A percentile compares a stretch with the other conserved stretches of the same genome.
These are phyloP conservation scores for Cristatella mucedo DNA, from an alignment of 2,888 invertebrate species.

Conservation along the genomic window DNA sequence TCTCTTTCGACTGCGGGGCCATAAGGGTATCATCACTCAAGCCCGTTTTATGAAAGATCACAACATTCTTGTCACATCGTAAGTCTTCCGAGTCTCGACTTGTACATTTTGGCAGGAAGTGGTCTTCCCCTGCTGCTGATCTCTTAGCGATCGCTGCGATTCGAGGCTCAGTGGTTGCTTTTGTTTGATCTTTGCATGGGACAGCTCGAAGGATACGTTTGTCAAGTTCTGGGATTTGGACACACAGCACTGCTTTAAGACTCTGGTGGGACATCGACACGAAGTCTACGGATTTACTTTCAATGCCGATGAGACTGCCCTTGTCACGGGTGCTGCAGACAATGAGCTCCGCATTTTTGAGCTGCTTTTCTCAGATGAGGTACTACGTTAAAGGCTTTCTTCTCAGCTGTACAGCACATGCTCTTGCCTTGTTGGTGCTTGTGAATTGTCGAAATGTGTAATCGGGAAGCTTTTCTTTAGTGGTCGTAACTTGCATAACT, in stretches of 20 bases:
- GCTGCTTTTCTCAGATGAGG: slow-evolving; percentile 35
- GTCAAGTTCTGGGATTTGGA: slow-evolving; percentile 94
- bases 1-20: slow-evolving; percentile 70
- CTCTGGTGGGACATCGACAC: slow-evolving; percentile 55
- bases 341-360: slow-evolving; percentile 70
- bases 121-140: slow-evolving; percentile 14
- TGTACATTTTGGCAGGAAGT: slow-evolving; percentile 8
- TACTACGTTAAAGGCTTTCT: neutral
- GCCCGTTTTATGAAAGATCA: slow-evolving; percentile 37
- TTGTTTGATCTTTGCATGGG: slow-evolving; percentile 12
- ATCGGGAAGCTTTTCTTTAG: no score
- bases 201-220: slow-evolving; percentile 74
- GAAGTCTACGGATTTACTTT: slow-evolving; percentile 46
- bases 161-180: no score
- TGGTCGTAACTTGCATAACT: no score
- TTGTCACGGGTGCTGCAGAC: slow-evolving; percentile 76
- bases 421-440: neutral
- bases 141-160: no score
- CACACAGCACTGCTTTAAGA: slow-evolving; percentile 86
- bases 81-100: slow-evolving; percentile 2
- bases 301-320: slow-evolving; percentile 52
- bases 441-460: no score
- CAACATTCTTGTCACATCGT: slow-evolving; percentile 39
- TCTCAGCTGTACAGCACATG: neutral
- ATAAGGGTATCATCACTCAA: slow-evolving; percentile 75